Conservation (phyloP, 2,797 vertebrate species). For the Craterocephalus amniculus region DNA sequence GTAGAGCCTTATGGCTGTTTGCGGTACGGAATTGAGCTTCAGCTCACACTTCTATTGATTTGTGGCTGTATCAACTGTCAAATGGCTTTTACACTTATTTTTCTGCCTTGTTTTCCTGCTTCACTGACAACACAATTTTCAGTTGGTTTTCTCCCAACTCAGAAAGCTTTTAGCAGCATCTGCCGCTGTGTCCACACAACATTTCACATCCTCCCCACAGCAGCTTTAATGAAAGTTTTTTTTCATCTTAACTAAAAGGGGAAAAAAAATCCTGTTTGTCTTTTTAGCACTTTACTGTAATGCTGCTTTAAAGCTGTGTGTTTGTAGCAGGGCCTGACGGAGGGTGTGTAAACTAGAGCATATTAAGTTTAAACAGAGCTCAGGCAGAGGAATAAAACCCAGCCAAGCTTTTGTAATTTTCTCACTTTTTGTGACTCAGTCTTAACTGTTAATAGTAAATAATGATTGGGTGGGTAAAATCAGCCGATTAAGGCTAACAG, state of each 20-base stretch:
- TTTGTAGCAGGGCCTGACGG: neutral
- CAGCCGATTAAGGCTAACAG: slow-evolving; percentile 58
- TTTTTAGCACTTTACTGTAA: neutral
- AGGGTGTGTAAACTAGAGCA: neutral
- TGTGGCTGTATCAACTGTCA: slow-evolving; percentile 2
- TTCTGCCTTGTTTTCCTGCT: slow-evolving; percentile 1
- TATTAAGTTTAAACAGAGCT: slow-evolving; percentile 19
- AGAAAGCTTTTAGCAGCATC: slow-evolving; percentile 12
- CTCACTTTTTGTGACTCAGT: slow-evolving; percentile 42
- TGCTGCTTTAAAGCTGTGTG: slow-evolving; percentile 4
- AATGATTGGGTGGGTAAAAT: slow-evolving; percentile 55
- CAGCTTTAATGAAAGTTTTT: slow-evolving; percentile 1
- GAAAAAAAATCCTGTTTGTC: slow-evolving; percentile 1
- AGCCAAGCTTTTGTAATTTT: slow-evolving; percentile 38
- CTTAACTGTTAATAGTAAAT: slow-evolving; percentile 64
- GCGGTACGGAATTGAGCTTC: neutral
- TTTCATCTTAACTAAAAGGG: neutral
- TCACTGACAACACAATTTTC: neutral
- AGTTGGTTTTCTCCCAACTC: neutral
- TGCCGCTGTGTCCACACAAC: neutral
- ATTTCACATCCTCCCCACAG: neutral
- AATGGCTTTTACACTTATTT: slow-evolving; percentile 9
- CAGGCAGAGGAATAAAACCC: slow-evolving; percentile 26
- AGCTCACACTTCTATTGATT: neutral
- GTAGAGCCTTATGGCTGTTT: neutral